A percentile compares a stretch with the other conserved stretches of the same genome.
Evolutionary conservation across 1,140 invertebrate species (phyloP).

Genomic region (Pantala flavescens): DNA sequence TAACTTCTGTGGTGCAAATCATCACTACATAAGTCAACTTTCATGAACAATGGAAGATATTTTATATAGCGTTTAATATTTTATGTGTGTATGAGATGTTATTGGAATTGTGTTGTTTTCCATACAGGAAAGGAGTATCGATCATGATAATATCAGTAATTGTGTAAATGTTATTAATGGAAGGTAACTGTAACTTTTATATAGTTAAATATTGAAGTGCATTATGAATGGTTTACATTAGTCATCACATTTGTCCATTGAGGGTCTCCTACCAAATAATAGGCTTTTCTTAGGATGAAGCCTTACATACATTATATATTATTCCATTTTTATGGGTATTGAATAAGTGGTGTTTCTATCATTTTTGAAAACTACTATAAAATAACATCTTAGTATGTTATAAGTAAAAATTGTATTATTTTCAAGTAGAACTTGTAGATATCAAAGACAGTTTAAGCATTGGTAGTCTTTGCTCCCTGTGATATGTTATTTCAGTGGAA

Average conservation of each 20-base stretch:
- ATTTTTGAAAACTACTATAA: not conserved
- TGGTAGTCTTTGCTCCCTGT: conserved; percentile 4
- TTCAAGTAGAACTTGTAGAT: not conserved
- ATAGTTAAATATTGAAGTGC: no score
- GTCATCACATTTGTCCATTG: not conserved
- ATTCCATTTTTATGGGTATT: not conserved
- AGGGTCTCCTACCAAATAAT: not conserved
- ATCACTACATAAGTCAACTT: no score
- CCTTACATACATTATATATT: not conserved
- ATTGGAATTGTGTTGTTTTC: not conserved
- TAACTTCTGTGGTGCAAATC: no score
- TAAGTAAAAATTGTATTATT: not conserved
- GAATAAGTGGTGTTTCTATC: not conserved
- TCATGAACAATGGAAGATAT: not conserved
- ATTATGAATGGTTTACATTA: not conserved
- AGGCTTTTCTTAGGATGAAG: not conserved
- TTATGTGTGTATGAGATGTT: conserved; percentile 3
- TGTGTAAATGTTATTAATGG: not conserved
- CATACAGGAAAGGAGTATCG: not conserved
- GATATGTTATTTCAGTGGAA: not conserved
- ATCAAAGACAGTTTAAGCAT: not conserved
- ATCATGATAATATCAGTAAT: not conserved
- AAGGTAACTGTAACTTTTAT: no score
- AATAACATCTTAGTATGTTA: not conserved
- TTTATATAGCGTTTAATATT: not conserved